Evolutionary conservation across 2,113 vertebrate species (phyloP).

Genomic region (Notothenia coriiceps): DNA sequence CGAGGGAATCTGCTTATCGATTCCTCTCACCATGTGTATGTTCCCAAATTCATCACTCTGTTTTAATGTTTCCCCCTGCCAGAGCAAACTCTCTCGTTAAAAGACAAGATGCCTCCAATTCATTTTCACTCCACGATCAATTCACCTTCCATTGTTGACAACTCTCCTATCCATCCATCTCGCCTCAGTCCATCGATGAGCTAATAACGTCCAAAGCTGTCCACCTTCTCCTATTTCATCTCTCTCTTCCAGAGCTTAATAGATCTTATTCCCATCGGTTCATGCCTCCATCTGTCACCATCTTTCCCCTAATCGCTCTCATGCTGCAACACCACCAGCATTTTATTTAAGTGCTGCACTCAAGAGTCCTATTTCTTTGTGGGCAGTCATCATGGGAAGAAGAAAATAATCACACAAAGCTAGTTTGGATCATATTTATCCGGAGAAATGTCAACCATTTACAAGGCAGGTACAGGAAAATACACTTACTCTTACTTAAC

Average conservation of each 20-base stretch:
- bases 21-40: not conserved
- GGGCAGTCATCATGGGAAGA: not conserved
- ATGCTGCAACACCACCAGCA: not conserved
- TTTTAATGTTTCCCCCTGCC: not conserved
- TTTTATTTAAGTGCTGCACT: not conserved
- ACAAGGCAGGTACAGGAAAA: no score
- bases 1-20: not conserved
- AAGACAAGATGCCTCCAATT: not conserved
- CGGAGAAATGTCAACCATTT: no score
- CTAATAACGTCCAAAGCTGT: not conserved
- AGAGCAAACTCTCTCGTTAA: not conserved
- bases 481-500: no score
- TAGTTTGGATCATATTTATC: not conserved
- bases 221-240: constrained; percentile 23
- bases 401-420: not conserved
- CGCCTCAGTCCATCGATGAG: not conserved
- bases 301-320: constrained; percentile 4
- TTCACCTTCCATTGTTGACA: not conserved
- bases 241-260: not conserved
- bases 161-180: not conserved
- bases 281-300: not conserved
- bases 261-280: not conserved
- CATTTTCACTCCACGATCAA: not conserved
- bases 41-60: not conserved
- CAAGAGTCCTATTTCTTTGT: not conserved